Base-by-base conservation (phyloP, 2,113 vertebrate species). In the Syngnathus floridae region DNA sequence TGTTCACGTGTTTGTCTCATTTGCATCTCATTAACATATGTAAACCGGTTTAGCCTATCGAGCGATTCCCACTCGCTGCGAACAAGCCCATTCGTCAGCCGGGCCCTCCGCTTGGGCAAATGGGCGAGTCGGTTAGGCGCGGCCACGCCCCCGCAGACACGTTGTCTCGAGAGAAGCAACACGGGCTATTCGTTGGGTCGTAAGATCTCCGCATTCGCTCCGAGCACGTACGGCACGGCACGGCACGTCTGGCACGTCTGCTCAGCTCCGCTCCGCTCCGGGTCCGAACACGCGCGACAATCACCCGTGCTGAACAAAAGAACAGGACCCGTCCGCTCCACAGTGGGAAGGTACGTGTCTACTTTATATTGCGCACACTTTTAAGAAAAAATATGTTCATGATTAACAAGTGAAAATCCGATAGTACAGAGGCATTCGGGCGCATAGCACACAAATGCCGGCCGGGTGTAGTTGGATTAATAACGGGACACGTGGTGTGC, bases 1-100 rank as follows among this genome's bases (percentile, higher is more conserved):
- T 90, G 89, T 91, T 86, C 91, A 91, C 91, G 91, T 92, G 91
- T 82, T 88, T 88, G 80, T 80, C 71, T 71, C 66, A 89, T 92
- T 90, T 90, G 69, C 90, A 90, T 91, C 38, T 75, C 4, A 77
- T 91, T 89, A 90, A 76, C 85, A 89, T 92, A 91, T 90, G 82
- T 71, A 88, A 86, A 83, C 64, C 19, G n/a, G 12, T 41, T 74
- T 67, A 77, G 73, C 91, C 91, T 86, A 92, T 91, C 71, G 72
- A 75, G 38, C 55, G 67, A 78, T 73, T 6, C 74, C 75, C 56
- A 69, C 66, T 55, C 67, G 21, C 21, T 54, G n/a, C 36, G 55
- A 8, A n/a, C 35, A 5, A n/a, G 60, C 62, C 57, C 61, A 91
- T 91, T 91, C 12, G 90, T 77, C 85, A 13, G 71, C 13, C 54